Evolutionary conservation across 2,113 vertebrate species (phyloP).

Genomic region (Felis chaus): DNA sequence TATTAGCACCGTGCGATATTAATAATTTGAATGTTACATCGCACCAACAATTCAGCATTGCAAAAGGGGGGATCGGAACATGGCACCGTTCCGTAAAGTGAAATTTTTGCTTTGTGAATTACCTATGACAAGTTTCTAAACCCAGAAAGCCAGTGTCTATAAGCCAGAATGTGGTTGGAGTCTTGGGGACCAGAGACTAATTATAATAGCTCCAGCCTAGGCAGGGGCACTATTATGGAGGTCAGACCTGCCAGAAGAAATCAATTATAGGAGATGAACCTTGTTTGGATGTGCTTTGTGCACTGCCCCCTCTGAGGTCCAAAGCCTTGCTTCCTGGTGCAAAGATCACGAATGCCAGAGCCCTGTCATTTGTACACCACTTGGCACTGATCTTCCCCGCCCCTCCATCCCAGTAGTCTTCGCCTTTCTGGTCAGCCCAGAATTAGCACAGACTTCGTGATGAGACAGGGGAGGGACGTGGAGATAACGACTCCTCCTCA

Average conservation of each 20-base stretch:
- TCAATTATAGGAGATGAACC: conserved; percentile 71
- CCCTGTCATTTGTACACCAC: conserved; percentile 13
- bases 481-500: conserved; percentile 26
- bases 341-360: conserved; percentile 59
- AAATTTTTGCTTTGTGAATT: conserved; percentile 30
- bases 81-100: background rate
- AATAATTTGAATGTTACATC: conserved; percentile 5
- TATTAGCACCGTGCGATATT: background rate
- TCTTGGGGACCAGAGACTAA: conserved; percentile 60
- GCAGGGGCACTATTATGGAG: conserved; percentile 55
- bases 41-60: background rate
- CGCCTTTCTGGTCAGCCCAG: background rate
- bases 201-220: conserved; percentile 57
- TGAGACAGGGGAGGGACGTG: background rate
- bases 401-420: background rate
- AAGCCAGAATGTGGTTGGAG: conserved; percentile 6
- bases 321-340: conserved; percentile 8
- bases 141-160: background rate
- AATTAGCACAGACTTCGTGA: conserved; percentile 55
- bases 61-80: background rate
- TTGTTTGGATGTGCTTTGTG: conserved; percentile 33
- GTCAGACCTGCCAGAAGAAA: conserved; percentile 74
- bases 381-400: conserved; percentile 41
- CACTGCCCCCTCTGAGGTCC: background rate
- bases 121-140: conserved; percentile 36